These are phyloP conservation scores for Ploceus nigricollis DNA, from an alignment of 2,113 vertebrate genomes.

Conservation along the genomic window DNA sequence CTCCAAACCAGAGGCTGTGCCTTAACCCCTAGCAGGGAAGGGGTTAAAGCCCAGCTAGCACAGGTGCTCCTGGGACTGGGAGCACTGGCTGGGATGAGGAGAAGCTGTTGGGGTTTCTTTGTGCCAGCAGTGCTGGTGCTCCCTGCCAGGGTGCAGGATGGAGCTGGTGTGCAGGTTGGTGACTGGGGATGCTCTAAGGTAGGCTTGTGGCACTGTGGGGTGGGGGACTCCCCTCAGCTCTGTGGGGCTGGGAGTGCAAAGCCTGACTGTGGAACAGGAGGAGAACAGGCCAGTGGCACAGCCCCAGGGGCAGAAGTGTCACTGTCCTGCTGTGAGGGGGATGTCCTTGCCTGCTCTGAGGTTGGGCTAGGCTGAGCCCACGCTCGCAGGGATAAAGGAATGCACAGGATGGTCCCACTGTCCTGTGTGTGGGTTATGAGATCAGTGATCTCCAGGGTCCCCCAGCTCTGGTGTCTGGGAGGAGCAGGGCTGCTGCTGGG, in stretches of 20 bases:
- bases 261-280: not conserved
- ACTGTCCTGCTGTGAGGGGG: not conserved
- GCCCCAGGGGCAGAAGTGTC: not conserved
- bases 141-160: not conserved
- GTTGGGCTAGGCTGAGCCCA: not conserved
- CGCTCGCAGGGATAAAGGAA: not conserved
- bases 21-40: not conserved
- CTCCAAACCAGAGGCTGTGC: not conserved
- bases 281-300: not conserved
- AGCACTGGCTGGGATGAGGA: not conserved
- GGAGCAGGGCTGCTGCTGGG: not conserved
- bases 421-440: not conserved
- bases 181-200: not conserved
- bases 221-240: not conserved
- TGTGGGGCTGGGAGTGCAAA: not conserved
- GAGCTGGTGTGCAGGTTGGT: not conserved
- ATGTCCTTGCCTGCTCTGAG: not conserved
- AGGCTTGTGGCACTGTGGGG: not conserved
- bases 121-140: rapidly evolving
- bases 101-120: not conserved
- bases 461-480: not conserved
- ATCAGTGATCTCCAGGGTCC: not conserved
- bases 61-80: not conserved
- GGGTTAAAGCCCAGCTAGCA: not conserved
- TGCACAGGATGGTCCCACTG: not conserved